Evolutionary conservation across 2,797 vertebrate genomes (phyloP), one percentile per base, ranked within the genome.

Genomic region (Gambusia yucatana): DNA sequence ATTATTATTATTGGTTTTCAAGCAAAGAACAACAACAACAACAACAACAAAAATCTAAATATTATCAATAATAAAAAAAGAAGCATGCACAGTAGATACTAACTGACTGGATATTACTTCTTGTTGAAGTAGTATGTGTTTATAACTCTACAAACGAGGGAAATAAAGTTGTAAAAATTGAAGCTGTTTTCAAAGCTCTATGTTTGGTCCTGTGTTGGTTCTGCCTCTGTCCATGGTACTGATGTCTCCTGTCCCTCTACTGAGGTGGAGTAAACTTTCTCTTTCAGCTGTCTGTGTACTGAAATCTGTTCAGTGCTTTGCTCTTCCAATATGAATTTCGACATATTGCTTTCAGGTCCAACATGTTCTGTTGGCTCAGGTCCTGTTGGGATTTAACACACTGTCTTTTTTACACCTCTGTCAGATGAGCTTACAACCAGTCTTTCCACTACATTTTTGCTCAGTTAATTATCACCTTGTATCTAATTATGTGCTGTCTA

Each of bases 181-280:
- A 39, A 69, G 65, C 30, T 33, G 61, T 36, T 63, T 63, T 17
- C 20, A 41, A 52, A 39, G 72, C 47, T 50, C 20, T 1, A 0
- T 33, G 8, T 7, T 10, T 39, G 20, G 1, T 46, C 8, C 1
- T 7, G 3, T 33, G 25, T 44, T 25, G 36, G 22, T 22, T 70
- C 59, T 57, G 81, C 6, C 75, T 55, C 90, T 91, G 87, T 90
- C 84, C 84, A 14, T 1, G 79, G 89, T 87, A 52, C 88, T 90
- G 89, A 84, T 71, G 25, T 70, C 4, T 75, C 28, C 16, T 39
- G 10, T 0, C 67, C 13, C 41, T 65, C 39, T 0, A 28, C n/a
- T 33, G 25, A 20, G 17, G 36, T 52, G 17, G 1, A 71, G 20
- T 61, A 39, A 3, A 43, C 50, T 52, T 36, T 69, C 47, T 57